These are phyloP conservation scores for Gonatopus flavifemur DNA, from an alignment of 1,140 invertebrate genomes.

Conservation along the genomic window DNA sequence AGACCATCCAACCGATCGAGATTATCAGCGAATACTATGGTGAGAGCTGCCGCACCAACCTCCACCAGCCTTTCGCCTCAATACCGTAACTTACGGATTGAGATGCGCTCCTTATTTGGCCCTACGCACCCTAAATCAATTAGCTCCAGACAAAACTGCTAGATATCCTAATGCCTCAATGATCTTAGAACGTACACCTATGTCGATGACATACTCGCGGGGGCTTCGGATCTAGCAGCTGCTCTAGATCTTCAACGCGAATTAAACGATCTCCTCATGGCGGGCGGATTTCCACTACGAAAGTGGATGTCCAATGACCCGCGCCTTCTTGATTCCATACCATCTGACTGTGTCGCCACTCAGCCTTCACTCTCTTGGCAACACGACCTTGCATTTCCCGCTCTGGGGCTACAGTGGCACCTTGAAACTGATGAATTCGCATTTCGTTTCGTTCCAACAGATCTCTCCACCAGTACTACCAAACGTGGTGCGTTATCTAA, in stretches of 20 bases:
- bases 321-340: neutral
- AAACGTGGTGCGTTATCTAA: too few species aligned
- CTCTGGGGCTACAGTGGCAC: too few species aligned
- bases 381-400: too few species aligned
- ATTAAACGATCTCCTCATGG: neutral
- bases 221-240: neutral
- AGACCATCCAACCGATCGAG: slow-evolving; percentile 7
- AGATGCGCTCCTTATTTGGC: slow-evolving; percentile 8
- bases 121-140: slow-evolving; percentile 1
- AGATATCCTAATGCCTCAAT: neutral
- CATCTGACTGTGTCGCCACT: too few species aligned
- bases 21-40: slow-evolving; percentile 13
- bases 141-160: neutral
- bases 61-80: neutral
- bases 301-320: neutral
- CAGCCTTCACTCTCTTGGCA: too few species aligned
- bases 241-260: neutral
- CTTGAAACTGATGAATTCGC: too few species aligned
- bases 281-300: neutral
- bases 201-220: slow-evolving; percentile 9
- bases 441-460: too few species aligned
- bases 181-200: neutral
- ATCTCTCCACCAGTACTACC: too few species aligned
- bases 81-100: slow-evolving; percentile 9
- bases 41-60: neutral